Conservation (phyloP, 2,113 vertebrate genomes). For the Semnopithecus entellus region DNA sequence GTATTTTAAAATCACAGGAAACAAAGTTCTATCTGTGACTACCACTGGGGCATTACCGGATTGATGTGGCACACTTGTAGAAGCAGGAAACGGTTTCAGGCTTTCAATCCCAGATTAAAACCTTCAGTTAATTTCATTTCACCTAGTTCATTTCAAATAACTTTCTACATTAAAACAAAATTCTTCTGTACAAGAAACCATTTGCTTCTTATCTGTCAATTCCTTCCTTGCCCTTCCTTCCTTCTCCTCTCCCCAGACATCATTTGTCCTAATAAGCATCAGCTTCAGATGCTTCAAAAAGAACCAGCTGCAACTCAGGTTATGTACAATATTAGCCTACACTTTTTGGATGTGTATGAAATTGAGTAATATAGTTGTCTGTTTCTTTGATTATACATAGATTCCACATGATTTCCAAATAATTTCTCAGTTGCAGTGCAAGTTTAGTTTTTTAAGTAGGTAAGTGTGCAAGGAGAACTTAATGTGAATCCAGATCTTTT, state of each 20-base stretch:
- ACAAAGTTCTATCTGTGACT: background rate
- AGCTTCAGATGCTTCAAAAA: background rate
- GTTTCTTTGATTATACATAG: background rate
- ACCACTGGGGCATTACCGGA: background rate
- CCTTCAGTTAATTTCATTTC: conserved; percentile 21
- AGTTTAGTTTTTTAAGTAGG: conserved; percentile 21
- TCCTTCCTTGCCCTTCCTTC: background rate
- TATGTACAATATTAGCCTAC: background rate
- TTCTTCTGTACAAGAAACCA: background rate
- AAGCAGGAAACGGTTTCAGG: background rate
- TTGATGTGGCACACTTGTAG: background rate
- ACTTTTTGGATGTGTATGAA: background rate
- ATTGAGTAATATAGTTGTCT: background rate
- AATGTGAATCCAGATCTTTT: background rate
- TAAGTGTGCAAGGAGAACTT: conserved; percentile 20
- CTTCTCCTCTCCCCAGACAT: background rate
- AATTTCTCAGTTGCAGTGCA: background rate
- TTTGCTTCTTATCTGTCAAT: background rate
- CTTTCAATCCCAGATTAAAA: background rate
- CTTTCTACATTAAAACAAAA: background rate
- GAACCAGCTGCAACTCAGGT: background rate
- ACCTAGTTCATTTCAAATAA: conserved; percentile 21
- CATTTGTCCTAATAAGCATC: background rate
- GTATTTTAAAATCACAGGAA: background rate
- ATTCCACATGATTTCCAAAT: conserved; percentile 12